A percentile compares a stretch with the other conserved stretches of the same genome.
Evolutionary conservation across 2,797 vertebrate species (phyloP).

Genomic region (Phaenicophaeus curvirostris): DNA sequence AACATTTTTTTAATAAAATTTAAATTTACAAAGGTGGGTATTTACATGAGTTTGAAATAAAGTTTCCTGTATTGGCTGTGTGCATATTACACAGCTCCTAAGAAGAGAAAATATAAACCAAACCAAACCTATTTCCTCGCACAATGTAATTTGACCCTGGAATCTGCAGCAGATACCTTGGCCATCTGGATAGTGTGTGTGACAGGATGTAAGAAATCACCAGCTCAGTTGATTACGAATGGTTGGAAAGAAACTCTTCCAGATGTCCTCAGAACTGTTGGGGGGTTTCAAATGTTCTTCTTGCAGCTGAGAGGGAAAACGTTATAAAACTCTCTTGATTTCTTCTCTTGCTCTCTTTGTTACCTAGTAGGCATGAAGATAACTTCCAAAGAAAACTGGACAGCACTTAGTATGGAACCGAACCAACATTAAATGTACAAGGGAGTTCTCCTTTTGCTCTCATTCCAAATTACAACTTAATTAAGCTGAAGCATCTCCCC

Average conservation of each 20-base stretch:
- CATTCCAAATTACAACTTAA: not conserved
- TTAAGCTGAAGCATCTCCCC: not conserved
- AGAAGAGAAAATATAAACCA: not conserved
- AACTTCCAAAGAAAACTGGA: not conserved
- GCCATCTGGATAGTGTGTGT: not conserved
- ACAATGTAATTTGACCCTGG: not conserved
- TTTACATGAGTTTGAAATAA: not conserved
- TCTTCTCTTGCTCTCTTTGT: not conserved
- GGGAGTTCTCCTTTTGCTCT: not conserved
- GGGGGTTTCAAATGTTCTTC: not conserved
- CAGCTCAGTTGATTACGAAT: fast-evolving
- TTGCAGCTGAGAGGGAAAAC: not conserved
- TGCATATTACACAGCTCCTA: fast-evolving
- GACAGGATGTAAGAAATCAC: not conserved
- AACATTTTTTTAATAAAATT: not conserved
- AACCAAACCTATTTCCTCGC: not conserved
- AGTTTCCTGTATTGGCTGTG: not conserved
- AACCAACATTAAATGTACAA: not conserved
- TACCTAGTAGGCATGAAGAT: fast-evolving
- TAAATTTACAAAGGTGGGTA: not conserved
- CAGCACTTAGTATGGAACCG: not conserved
- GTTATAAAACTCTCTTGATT: not conserved
- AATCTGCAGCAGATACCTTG: not conserved
- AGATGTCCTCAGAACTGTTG: not conserved
- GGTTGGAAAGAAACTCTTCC: not conserved